These are phyloP conservation scores for Coregonus suidteri DNA, from an alignment of 2,797 vertebrate genomes.

Conservation along the genomic window DNA sequence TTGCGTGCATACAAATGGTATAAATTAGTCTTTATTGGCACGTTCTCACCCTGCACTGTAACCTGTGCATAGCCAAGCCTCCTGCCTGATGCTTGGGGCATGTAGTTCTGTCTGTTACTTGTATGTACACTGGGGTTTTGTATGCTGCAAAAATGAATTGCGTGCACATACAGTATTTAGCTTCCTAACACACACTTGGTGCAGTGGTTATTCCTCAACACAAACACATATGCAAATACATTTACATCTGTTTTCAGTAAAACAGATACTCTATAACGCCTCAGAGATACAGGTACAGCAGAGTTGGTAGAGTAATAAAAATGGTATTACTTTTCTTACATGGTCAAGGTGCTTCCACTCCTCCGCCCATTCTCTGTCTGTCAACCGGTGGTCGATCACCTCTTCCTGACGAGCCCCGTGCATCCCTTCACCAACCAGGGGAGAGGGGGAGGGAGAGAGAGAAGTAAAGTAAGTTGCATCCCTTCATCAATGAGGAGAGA, in stretches of 20 bases:
- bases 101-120: no score
- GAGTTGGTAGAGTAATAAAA: constrained; percentile 76
- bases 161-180: no score
- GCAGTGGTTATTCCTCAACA: no score
- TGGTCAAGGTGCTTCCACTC: constrained; percentile 99
- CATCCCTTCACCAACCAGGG: constrained; percentile 73
- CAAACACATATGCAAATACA: not conserved
- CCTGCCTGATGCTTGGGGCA: no score
- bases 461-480: constrained; percentile 59
- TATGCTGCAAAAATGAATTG: no score
- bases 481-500: constrained; percentile 75
- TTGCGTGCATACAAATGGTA: no score
- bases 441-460: no score
- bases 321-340: constrained; percentile 86
- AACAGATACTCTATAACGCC: not conserved
- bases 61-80: no score
- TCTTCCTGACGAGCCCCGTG: constrained; percentile 90
- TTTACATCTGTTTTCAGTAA: not conserved
- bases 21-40: no score
- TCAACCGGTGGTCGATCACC: constrained; percentile 94
- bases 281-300: not conserved
- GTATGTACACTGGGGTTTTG: no score
- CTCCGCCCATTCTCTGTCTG: constrained; percentile 96
- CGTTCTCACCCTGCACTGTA: no score
- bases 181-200: no score